Evolutionary conservation across 2,113 vertebrate species (phyloP).

Genomic region (Anhinga anhinga): DNA sequence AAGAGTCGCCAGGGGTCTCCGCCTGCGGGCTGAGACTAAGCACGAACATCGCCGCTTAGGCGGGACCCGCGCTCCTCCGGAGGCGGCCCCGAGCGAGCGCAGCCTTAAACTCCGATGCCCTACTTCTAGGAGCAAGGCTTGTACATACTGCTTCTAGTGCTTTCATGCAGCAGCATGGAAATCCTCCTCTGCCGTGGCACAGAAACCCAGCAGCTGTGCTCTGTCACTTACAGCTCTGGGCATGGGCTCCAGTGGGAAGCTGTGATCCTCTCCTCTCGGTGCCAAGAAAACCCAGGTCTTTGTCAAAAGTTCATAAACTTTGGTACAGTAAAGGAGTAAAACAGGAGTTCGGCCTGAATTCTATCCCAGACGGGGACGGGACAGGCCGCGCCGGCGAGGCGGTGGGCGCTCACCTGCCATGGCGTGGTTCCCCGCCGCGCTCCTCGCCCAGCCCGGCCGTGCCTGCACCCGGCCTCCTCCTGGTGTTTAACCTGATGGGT

Average conservation of each 20-base stretch:
- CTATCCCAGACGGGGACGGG: rapidly evolving
- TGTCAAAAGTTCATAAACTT: not conserved
- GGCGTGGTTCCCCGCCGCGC: rapidly evolving
- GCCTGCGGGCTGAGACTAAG: too few species aligned
- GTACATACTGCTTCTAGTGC: rapidly evolving
- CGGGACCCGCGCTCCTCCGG: too few species aligned
- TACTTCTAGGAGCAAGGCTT: not conserved
- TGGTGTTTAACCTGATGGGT: not conserved
- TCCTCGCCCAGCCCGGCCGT: rapidly evolving
- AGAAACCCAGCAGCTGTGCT: not conserved
- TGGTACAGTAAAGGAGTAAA: not conserved
- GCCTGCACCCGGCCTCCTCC: rapidly evolving
- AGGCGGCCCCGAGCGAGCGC: not conserved
- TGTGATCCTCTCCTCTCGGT: not conserved
- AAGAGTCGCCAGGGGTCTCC: not conserved
- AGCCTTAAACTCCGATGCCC: not conserved
- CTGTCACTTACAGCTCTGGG: not conserved
- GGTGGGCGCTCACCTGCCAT: rapidly evolving
- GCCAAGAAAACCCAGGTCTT: not conserved
- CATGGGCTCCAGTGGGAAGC: not conserved
- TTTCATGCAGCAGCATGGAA: not conserved
- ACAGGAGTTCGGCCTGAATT: not conserved
- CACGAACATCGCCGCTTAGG: rapidly evolving
- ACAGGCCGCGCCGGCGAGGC: rapidly evolving
- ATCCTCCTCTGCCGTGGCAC: not conserved